These are phyloP conservation scores for Tetragonula clypearis DNA, from an alignment of 1,140 invertebrate species.

Conservation along the genomic window DNA sequence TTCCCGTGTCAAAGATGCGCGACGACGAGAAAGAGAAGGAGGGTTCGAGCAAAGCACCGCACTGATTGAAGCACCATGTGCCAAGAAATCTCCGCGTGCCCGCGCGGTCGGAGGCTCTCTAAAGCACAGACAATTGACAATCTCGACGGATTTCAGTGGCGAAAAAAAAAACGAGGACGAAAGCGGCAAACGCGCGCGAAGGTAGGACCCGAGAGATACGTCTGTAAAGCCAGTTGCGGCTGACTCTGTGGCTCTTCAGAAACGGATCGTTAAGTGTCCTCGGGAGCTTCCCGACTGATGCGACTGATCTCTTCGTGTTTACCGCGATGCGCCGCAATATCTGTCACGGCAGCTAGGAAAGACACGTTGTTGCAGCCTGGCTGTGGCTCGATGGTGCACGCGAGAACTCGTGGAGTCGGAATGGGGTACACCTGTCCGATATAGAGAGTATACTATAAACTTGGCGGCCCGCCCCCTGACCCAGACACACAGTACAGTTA, in stretches of 20 bases:
- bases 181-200: conserved; percentile 21
- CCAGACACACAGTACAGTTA: conserved; percentile 84
- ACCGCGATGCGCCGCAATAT: conserved; percentile 55
- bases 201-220: conserved; percentile 1
- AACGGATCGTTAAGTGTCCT: conserved; percentile 20
- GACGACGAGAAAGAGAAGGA: conserved; percentile 16
- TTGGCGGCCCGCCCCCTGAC: conserved; percentile 83
- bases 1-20: conserved; percentile 22
- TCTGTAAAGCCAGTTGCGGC: not conserved
- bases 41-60: conserved; percentile 24
- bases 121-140: conserved; percentile 39
- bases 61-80: conserved; percentile 53
- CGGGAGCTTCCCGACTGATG: conserved; percentile 33
- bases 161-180: conserved; percentile 41
- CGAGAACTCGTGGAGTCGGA: conserved; percentile 79
- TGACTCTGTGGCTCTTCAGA: not conserved
- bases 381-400: conserved; percentile 71
- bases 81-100: conserved; percentile 47
- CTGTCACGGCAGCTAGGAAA: conserved; percentile 66
- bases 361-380: conserved; percentile 60
- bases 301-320: conserved; percentile 56
- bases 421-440: conserved; percentile 84
- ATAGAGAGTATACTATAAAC: conserved; percentile 81
- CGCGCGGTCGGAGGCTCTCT: conserved; percentile 44
- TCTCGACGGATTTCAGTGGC: conserved; percentile 35